Evolutionary conservation across 2,888 invertebrate genomes (phyloP).

Genomic region (Nipponacmea schrenckii): DNA sequence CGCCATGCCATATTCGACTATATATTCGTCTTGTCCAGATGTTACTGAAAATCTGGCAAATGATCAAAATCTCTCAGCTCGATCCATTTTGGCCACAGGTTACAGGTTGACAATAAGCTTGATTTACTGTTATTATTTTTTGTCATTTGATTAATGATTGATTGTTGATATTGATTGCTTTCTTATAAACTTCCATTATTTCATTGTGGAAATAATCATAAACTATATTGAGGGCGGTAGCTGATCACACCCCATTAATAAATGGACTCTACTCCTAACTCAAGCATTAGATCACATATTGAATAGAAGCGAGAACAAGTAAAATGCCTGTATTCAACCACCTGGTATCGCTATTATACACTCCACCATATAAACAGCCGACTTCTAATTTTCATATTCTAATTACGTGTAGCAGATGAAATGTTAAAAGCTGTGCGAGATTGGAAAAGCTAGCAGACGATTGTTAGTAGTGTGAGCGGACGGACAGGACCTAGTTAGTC

Average conservation of each 20-base stretch:
- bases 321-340: conserved; percentile 32
- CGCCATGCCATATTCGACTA: conserved; percentile 14
- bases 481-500: conserved; percentile 35
- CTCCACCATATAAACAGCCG: conserved; percentile 31
- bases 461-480: conserved; percentile 16
- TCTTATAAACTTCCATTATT: too few species aligned
- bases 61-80: not conserved
- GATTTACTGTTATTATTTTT: too few species aligned
- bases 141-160: too few species aligned
- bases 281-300: conserved; percentile 41
- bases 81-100: too few species aligned
- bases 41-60: conserved; percentile 19
- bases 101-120: too few species aligned
- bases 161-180: too few species aligned
- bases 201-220: not conserved
- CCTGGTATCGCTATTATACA: conserved; percentile 33
- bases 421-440: conserved; percentile 20
- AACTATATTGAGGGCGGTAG: conserved; percentile 3
- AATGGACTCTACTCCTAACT: conserved; percentile 36
- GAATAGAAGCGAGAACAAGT: conserved; percentile 36
- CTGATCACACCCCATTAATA: conserved; percentile 19
- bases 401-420: conserved; percentile 30
- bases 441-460: conserved; percentile 16
- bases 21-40: conserved; percentile 14
- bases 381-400: conserved; percentile 42